Evolutionary conservation across 2,797 vertebrate species (phyloP).

Genomic region (Macroramphosus scolopax): DNA sequence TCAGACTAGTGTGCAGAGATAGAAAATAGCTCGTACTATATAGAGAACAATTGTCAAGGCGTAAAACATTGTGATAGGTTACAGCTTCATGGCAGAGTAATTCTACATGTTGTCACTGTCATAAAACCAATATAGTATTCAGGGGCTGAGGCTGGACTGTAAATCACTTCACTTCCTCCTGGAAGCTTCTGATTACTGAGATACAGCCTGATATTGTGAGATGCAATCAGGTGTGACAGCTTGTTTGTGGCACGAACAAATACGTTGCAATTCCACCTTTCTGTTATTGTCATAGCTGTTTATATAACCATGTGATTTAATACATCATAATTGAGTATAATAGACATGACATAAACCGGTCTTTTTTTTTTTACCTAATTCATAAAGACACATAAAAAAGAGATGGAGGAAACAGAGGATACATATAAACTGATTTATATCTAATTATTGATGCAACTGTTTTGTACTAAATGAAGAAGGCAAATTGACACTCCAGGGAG

Average conservation of each 20-base stretch:
- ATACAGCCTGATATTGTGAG: slow-evolving; percentile 17
- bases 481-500: too few relatives aligned
- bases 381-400: too few relatives aligned
- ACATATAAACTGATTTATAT: too few relatives aligned
- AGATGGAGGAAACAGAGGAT: too few relatives aligned
- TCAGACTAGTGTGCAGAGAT: too few relatives aligned
- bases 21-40: too few relatives aligned
- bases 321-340: too few relatives aligned
- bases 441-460: too few relatives aligned
- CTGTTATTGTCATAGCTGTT: background rate
- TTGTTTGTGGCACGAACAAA: slow-evolving; percentile 13
- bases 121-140: slow-evolving; percentile 37
- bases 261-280: slow-evolving; percentile 4
- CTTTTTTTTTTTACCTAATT: too few relatives aligned
- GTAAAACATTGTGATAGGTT: slow-evolving; percentile 17
- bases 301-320: background rate
- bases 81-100: slow-evolving; percentile 27
- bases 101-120: slow-evolving; percentile 38
- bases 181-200: slow-evolving; percentile 24
- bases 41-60: too few relatives aligned
- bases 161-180: slow-evolving; percentile 33
- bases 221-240: slow-evolving; percentile 22
- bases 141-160: slow-evolving; percentile 11
- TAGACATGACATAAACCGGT: too few relatives aligned
- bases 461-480: too few relatives aligned